Percentiles rank a stretch among this genome's conserved stretches.
phyloP scores from a whole-genome alignment of 2,797 vertebrate genomes.

The Adelosebastes latens region DNA sequence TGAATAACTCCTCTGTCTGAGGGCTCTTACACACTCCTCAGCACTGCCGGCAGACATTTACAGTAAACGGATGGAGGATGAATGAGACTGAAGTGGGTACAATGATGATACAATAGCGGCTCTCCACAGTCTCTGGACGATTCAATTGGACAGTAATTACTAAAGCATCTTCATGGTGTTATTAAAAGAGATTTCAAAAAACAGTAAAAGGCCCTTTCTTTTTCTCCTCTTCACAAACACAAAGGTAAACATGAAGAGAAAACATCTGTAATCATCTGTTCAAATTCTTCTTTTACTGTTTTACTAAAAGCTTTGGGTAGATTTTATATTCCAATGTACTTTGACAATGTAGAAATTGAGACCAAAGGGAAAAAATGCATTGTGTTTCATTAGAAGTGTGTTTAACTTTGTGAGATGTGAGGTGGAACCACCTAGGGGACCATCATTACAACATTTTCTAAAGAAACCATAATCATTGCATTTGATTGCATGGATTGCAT shows the following conservation, averaged over 20 bases:
- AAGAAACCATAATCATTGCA: background rate
- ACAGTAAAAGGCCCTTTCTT: background rate
- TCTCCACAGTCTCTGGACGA: background rate
- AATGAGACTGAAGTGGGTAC: constrained; percentile 21
- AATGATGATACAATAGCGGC: background rate
- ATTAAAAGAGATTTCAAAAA: background rate
- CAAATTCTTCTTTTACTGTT: background rate
- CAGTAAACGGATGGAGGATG: constrained; percentile 7
- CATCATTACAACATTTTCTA: constrained; percentile 10
- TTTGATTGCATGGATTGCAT: background rate
- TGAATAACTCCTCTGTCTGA: constrained; percentile 2
- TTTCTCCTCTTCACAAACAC: background rate
- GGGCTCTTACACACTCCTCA: background rate
- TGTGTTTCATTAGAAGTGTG: background rate
- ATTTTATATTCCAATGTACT: background rate
- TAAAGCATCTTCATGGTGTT: background rate
- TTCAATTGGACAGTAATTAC: background rate
- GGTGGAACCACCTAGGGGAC: background rate
- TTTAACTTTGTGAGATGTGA: background rate
- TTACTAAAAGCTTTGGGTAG: background rate
- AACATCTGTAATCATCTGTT: background rate
- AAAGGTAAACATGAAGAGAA: background rate
- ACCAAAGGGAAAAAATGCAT: background rate
- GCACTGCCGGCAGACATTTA: background rate
- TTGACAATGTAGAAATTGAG: background rate